Evolutionary conservation across 2,888 invertebrate genomes (phyloP), one percentile per base, ranked within the genome.

Genomic region (Drosophila paracracens): DNA sequence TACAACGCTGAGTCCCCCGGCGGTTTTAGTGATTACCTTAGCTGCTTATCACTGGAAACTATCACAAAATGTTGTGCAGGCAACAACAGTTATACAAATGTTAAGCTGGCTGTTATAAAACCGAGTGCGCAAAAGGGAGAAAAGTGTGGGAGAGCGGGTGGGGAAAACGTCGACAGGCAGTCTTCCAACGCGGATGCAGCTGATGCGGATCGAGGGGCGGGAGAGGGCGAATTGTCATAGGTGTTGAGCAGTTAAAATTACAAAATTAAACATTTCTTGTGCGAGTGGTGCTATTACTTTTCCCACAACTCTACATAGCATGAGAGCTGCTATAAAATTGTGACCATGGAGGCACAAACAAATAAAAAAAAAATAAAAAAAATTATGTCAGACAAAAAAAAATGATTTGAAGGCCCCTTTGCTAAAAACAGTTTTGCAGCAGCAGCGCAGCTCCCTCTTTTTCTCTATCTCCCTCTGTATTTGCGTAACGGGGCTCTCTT

Each of bases 41-140:
- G 11, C 36, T 25, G 21, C 79, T 69, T 79, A 76, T 79, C 76
- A 54, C n/a, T 27, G 13, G n/a, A 35, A 62, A 64, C 50, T 31
- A 76, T 79, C 64, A 35, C 31, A 38, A 38, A 50, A 25, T 36
- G 36, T 54, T 52, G 25, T 16, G 18, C 13, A 63, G 25, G 18
- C 13, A 63, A 29, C 16, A 33, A 18, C 29, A 21, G 13, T 40
- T 27, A 29, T 21, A 33, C 36, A 25, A 54, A 27, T 54, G 36
- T 36, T 56, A 46, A n/a, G 25, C 51, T 61, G 50, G 10, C 43
- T 46, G 52, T 40, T 51, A 43, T 38, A 51, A 68, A 57, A 53
- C 35, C 33, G 2, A n/a, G n/a, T 10, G 13, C 5, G 10, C 4
- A 33, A 36, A 7, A 43, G 35, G 7, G n/a, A 4, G 35, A 13